Evolutionary conservation across 1,140 invertebrate species (phyloP).

Genomic region (Zaprionus nigranus): DNA sequence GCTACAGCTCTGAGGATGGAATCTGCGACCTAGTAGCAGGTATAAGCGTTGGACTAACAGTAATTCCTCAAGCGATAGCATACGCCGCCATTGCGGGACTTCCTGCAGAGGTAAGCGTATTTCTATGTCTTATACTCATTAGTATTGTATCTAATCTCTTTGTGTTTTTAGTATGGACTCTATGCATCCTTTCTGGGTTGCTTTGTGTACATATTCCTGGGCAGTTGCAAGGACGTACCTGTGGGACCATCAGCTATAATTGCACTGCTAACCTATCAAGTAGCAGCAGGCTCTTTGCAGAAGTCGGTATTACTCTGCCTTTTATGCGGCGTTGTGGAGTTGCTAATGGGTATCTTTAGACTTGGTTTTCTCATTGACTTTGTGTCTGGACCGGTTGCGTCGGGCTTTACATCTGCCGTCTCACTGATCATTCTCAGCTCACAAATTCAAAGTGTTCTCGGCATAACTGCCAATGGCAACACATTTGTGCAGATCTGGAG

Average conservation of each 20-base stretch:
- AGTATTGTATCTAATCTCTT: background rate
- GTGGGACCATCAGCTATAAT: constrained; percentile 94
- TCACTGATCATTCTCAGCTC: constrained; percentile 95
- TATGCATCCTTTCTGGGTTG: constrained; percentile 96
- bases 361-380: constrained; percentile 97
- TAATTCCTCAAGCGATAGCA: constrained; percentile 92
- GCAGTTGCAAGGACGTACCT: constrained; percentile 93
- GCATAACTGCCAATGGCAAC: constrained; percentile 90
- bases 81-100: constrained; percentile 94
- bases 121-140: background rate
- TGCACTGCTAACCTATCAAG: constrained; percentile 92
- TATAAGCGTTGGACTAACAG: constrained; percentile 93
- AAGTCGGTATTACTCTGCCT: constrained; percentile 93
- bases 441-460: constrained; percentile 93
- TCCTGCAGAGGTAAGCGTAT: constrained; percentile 85
- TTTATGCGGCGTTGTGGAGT: constrained; percentile 91
- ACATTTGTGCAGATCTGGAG: constrained; percentile 91
- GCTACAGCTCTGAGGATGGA: constrained; percentile 88
- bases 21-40: constrained; percentile 93
- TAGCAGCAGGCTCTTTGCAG: constrained; percentile 88
- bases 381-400: constrained; percentile 96
- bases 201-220: constrained; percentile 95
- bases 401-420: constrained; percentile 96
- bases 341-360: constrained; percentile 94
- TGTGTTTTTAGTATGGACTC: constrained; percentile 89